Conservation (phyloP, 2,797 vertebrate genomes). For the Lepilemur ruficaudatus region DNA sequence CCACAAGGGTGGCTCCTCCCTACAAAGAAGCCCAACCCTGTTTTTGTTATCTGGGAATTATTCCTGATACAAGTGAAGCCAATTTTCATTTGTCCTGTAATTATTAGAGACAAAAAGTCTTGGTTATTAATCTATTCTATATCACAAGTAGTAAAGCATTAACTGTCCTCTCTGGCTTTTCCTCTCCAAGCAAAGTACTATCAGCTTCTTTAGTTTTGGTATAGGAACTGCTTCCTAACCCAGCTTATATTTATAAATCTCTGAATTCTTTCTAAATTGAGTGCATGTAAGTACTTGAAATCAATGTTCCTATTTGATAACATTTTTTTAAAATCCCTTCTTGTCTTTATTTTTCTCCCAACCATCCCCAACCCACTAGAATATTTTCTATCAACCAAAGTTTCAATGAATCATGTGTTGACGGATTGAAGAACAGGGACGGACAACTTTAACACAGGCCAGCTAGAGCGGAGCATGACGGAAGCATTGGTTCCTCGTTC, state of each 20-base stretch:
- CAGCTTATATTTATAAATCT: not conserved
- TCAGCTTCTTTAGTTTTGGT: not conserved
- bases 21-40: not conserved
- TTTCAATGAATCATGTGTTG: not conserved
- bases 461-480: not conserved
- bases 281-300: not conserved
- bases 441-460: not conserved
- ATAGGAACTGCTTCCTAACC: not conserved
- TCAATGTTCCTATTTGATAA: not conserved
- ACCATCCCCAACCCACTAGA: not conserved
- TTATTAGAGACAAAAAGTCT: not conserved
- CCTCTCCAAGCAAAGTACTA: not conserved
- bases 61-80: not conserved
- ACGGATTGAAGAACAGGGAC: not conserved
- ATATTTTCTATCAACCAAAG: not conserved
- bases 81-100: not conserved
- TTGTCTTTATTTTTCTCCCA: not conserved
- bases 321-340: not conserved
- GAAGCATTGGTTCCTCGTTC: not conserved
- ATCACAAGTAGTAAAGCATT: not conserved
- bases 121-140: not conserved
- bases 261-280: conserved; percentile 26
- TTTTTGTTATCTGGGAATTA: not conserved
- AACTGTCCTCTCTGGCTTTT: not conserved
- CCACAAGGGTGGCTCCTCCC: not conserved